Evolutionary conservation across 2,888 invertebrate genomes (phyloP), one percentile per base, ranked within the genome.

Genomic region (Archaeoteleia sp.): DNA sequence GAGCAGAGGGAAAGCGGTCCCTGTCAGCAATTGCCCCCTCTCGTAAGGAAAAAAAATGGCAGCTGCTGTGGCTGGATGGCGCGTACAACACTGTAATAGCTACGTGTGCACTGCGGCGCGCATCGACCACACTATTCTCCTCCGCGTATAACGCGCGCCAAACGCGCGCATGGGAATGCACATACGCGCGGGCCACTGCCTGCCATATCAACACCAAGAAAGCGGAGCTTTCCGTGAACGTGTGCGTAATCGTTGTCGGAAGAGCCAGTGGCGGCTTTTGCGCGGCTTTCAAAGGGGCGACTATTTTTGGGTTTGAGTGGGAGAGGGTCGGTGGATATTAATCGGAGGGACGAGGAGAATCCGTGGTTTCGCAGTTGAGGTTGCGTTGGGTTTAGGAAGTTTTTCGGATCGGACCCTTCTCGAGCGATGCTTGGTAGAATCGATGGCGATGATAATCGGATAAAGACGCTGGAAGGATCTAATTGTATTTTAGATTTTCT

Each of bases 51-150:
- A 83, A 85, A 85, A 86, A 85, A 85, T 86, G 85, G 85, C 85
- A 85, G 85, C 87, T 87, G 85, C 86, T 80, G 83, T 85, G 86
- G 87, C 87, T 87, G 87, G 88, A 88, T 88, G 87, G 77, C 78
- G 80, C 76, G 77, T 75, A 77, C 74, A 71, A 75, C 73, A 71
- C 74, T 71, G 69, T 75, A 74, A 74, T 74, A 75, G 70, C 60
- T 62, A 61, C 63, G 53, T 62, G 32, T 5, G 20, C 20, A 30
- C 53, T 20, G 8, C 23, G 13, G 40, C 53, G 63, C 66, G 46
- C 72, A 68, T 63, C 62, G 61, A 71, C 77, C 71, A 75, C 72
- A 70, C 70, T 67, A 27, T 68, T 43, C 58, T 17, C 69, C 82
- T 81, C 78, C 76, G 76, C 81, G 83, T 78, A 46, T 78, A 81